Conservation (phyloP, 2,888 invertebrate genomes). For the Campaea margaritaria region DNA sequence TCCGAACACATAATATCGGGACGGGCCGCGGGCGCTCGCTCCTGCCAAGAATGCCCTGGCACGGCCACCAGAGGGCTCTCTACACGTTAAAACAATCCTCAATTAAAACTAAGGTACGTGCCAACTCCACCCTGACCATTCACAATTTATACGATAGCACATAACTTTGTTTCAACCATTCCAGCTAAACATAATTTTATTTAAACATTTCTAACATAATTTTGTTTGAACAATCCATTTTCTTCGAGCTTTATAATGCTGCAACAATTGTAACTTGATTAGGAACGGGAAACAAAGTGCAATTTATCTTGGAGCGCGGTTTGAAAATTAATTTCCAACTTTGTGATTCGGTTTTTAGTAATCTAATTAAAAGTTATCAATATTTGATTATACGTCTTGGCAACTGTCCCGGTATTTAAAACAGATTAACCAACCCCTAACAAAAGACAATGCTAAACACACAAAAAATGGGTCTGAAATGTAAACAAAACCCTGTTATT, state of each 20-base stretch:
- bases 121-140: slow-evolving; percentile 39
- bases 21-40: slow-evolving; percentile 48
- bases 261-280: slow-evolving; percentile 43
- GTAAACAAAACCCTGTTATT: no score
- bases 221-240: slow-evolving; percentile 46
- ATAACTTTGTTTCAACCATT: slow-evolving; percentile 25
- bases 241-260: slow-evolving; percentile 36
- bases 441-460: no score
- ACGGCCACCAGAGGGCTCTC: slow-evolving; percentile 41
- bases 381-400: slow-evolving; percentile 13
- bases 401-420: background rate
- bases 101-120: slow-evolving; percentile 67
- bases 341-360: slow-evolving; percentile 21
- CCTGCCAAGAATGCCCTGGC: slow-evolving; percentile 65
- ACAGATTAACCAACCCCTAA: no score
- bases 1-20: slow-evolving; percentile 60
- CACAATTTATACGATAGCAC: slow-evolving; percentile 23
- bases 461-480: no score
- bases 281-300: slow-evolving; percentile 46
- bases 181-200: slow-evolving; percentile 23
- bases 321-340: slow-evolving; percentile 38
- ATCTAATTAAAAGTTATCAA: slow-evolving; percentile 25
- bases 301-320: slow-evolving; percentile 38
- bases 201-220: slow-evolving; percentile 38
- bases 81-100: slow-evolving; percentile 61